Percentiles rank a stretch among this genome's conserved stretches.
Evolutionary conservation across 2,888 invertebrate species (phyloP).

Genomic region (Phytoseiulus persimilis): DNA sequence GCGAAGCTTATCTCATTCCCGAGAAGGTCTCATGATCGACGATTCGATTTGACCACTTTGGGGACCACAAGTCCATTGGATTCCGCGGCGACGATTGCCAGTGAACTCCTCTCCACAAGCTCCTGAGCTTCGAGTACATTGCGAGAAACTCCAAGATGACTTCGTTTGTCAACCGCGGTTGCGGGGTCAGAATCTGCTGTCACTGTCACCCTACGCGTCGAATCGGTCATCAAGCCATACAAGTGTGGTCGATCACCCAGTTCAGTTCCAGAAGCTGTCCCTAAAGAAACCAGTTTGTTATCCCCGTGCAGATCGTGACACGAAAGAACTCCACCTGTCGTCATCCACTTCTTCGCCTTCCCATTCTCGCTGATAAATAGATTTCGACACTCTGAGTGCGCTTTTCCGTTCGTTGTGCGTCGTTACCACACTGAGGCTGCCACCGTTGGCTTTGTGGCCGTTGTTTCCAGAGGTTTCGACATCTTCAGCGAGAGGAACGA

Average conservation of each 20-base stretch:
- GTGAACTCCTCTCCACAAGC: too few species aligned
- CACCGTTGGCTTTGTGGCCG: not conserved
- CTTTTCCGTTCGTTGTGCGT: not conserved
- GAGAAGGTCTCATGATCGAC: too few species aligned
- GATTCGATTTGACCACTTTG: too few species aligned
- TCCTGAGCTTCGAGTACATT: too few species aligned
- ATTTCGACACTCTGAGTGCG: not conserved
- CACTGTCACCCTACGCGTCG: too few species aligned
- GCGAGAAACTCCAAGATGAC: too few species aligned
- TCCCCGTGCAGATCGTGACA: not conserved
- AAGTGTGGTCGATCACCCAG: not conserved
- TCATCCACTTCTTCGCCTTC: not conserved
- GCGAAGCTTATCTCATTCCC: not conserved
- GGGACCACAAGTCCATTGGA: too few species aligned
- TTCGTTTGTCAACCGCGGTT: too few species aligned
- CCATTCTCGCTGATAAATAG: not conserved
- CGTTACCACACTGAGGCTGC: not conserved
- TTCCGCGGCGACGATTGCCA: too few species aligned
- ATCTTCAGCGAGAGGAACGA: not conserved
- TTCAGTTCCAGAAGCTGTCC: not conserved
- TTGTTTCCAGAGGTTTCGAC: not conserved
- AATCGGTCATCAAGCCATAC: too few species aligned
- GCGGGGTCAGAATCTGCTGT: too few species aligned
- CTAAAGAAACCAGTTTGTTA: not conserved
- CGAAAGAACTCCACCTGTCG: not conserved